Conservation (phyloP, 2,113 vertebrate genomes). For the Phodopus roborovskii region DNA sequence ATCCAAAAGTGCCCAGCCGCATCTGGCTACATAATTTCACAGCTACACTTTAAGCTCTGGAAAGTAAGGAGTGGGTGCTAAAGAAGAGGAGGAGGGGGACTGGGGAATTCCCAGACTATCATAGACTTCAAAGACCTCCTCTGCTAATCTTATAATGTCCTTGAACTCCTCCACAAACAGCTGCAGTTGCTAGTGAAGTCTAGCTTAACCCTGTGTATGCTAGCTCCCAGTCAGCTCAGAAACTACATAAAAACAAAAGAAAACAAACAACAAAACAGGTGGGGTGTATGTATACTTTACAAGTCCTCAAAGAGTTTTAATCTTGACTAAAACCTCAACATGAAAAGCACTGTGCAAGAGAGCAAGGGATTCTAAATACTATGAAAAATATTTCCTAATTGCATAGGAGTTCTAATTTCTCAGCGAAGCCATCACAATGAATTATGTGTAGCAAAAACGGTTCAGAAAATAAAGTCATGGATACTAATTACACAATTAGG, state of each 20-base stretch:
- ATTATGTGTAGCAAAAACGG: not conserved
- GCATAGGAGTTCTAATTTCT: not conserved
- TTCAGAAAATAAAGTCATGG: not conserved
- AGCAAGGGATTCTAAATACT: not conserved
- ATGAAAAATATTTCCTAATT: not conserved
- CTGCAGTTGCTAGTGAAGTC: constrained; percentile 61
- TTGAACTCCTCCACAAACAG: constrained; percentile 69
- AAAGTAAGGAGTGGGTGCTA: constrained; percentile 2
- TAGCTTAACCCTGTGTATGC: constrained; percentile 66
- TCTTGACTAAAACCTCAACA: not conserved
- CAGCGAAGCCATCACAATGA: not conserved
- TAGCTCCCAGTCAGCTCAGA: not conserved
- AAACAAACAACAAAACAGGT: not conserved
- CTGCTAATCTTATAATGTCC: constrained; percentile 77
- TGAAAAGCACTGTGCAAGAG: not conserved
- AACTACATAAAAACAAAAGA: not conserved
- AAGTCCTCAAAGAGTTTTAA: not conserved
- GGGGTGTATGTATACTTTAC: not conserved
- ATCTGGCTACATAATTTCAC: not conserved
- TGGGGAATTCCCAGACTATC: constrained; percentile 71
- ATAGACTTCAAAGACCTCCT: constrained; percentile 76
- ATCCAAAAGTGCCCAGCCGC: not conserved
- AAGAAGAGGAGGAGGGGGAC: not conserved
- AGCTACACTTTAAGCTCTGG: constrained; percentile 44
- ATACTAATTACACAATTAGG: constrained; percentile 2